Base-by-base conservation (phyloP, 2,888 invertebrate genomes). In the Elegia similella region DNA sequence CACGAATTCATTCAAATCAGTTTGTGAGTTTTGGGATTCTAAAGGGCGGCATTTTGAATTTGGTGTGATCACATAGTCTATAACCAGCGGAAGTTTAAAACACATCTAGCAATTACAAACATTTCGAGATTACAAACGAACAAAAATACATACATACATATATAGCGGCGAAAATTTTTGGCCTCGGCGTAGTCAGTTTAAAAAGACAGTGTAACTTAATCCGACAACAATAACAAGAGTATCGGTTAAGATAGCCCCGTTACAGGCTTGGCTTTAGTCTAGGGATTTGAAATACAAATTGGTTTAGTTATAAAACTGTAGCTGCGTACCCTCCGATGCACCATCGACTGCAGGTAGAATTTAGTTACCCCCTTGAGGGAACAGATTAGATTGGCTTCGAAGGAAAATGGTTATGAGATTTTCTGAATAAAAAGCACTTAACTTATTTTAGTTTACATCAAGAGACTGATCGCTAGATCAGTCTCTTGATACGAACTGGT, bases 281-380 rank as follows among this genome's bases (percentile, higher is more conserved):
- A 66, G 78, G 79, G 84, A 84, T 77, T 79, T 77, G 66, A 82
- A 78, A 84, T 83, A 84, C 84, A 86, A 86, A 88, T 85, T 76
- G 85, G 73, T 82, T 84, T 82, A 82, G 87, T 86, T 86, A 80
- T 78, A 84, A 85, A 86, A 86, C 82, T 80, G 73, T 72, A 68
- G 77, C 60, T 48, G 65, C 66, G 75, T 58, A 66, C 68, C 64
- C 66, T 76, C 73, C 63, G 67, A 58, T 58, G 56, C 65, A 71
- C 67, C 67, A 69, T 72, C 67, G 64, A 64, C 61, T 61, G 58
- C 59, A 47, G 48, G 55, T 54, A 50, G 56, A 44, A 15, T 55
- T 34, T 32, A 55, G 54, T 44, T 17, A 55, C 32, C 34, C 32
- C 6, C 32, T 34, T 12, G 30, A 13, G 54, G 34, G 5, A n/a